Evolutionary conservation across 2,888 invertebrate genomes (phyloP).

Genomic region (Amaurobius ferox): DNA sequence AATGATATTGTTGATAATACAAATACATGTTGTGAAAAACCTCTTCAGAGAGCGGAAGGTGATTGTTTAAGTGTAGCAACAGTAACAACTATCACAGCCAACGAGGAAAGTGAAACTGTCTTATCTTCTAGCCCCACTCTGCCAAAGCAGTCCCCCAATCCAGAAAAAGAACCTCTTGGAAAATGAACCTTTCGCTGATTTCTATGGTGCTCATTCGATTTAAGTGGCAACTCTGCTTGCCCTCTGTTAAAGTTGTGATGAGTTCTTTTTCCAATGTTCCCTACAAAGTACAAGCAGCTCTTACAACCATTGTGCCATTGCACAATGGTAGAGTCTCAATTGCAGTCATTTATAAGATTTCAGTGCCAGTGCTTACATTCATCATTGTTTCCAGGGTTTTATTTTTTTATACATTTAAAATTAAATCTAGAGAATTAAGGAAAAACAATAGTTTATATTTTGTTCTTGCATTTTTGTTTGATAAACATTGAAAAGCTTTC

Average conservation of each 20-base stretch:
- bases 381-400: conserved; percentile 25
- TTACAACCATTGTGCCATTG: conserved; percentile 15
- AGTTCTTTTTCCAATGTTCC: conserved; percentile 68
- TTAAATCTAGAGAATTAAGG: not conserved
- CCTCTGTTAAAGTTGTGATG: conserved; percentile 58
- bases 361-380: conserved; percentile 67
- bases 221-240: conserved; percentile 45
- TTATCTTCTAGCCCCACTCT: conserved; percentile 30
- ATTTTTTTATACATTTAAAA: conserved; percentile 19
- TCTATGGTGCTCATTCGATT: conserved; percentile 68
- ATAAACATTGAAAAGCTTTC: not conserved
- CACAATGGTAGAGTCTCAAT: conserved; percentile 35
- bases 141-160: conserved; percentile 52
- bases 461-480: not conserved
- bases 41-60: conserved; percentile 13
- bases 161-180: conserved; percentile 46
- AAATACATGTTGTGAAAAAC: not conserved
- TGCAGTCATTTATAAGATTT: conserved; percentile 67
- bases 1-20: conserved; percentile 12
- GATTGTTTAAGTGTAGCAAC: conserved; percentile 6
- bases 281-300: conserved; percentile 65
- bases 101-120: conserved; percentile 20
- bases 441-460: not conserved
- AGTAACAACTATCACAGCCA: not conserved
- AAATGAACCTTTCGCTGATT: conserved; percentile 67